Conservation (phyloP, 2,113 vertebrate species). For the Actenoides hombroni region DNA sequence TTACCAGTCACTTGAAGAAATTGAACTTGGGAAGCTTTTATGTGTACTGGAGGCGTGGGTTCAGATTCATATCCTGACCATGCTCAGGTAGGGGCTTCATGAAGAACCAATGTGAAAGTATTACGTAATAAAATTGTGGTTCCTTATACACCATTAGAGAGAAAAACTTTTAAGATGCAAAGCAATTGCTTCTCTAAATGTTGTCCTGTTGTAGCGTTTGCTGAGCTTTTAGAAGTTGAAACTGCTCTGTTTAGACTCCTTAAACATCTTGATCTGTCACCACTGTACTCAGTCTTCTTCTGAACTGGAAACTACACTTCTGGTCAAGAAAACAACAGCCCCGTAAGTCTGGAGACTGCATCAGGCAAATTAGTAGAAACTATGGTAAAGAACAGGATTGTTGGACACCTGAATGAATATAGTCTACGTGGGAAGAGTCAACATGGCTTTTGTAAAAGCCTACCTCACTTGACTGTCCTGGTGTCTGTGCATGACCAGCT, state of each 20-base stretch:
- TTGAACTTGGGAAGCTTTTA: neutral
- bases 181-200: neutral
- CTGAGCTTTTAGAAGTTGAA: neutral
- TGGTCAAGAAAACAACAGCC: neutral
- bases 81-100: neutral
- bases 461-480: neutral
- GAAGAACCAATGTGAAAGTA: neutral
- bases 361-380: neutral
- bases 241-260: neutral
- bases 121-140: neutral
- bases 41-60: neutral
- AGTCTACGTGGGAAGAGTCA: neutral
- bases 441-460: neutral
- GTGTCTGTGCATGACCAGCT: neutral
- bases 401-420: neutral
- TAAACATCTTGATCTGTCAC: neutral
- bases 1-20: neutral
- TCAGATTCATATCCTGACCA: neutral
- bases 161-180: neutral
- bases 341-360: neutral
- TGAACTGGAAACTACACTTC: neutral
- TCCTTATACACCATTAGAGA: neutral
- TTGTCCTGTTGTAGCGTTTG: neutral
- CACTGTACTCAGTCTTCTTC: neutral
- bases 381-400: neutral